A percentile compares a stretch with the other conserved stretches of the same genome.
Conservation (phyloP, 2,888 invertebrate species). For the Plusia festucae region DNA sequence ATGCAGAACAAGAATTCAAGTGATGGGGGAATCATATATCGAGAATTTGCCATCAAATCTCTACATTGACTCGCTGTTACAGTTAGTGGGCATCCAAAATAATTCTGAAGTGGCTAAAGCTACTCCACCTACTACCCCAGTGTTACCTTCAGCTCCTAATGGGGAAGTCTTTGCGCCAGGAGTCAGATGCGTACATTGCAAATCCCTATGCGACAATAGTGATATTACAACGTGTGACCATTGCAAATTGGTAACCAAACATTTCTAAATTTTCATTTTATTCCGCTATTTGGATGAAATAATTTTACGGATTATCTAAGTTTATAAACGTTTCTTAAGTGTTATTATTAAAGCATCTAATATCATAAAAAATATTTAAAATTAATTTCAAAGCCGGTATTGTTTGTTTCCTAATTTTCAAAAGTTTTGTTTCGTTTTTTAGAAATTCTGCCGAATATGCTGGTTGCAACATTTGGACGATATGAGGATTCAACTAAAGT, state of each 20-base stretch:
- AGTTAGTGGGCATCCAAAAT: conserved; percentile 79
- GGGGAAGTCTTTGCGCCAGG: conserved; percentile 78
- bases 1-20: conserved; percentile 86
- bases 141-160: conserved; percentile 61
- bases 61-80: conserved; percentile 91
- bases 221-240: conserved; percentile 86
- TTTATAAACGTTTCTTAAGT: no score
- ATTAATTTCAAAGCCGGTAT: no score
- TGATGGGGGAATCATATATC: conserved; percentile 85
- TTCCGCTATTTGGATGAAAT: not conserved
- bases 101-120: conserved; percentile 18
- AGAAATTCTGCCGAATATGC: conserved; percentile 90
- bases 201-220: conserved; percentile 73
- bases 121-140: conserved; percentile 67
- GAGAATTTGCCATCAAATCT: conserved; percentile 91
- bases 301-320: no score
- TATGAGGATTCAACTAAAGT: conserved; percentile 87
- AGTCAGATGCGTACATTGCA: conserved; percentile 75
- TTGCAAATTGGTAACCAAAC: conserved; percentile 88
- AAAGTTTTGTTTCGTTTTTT: no score
- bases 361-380: no score
- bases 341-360: no score
- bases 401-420: not conserved
- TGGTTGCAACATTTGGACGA: conserved; percentile 90
- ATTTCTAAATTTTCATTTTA: no score